Evolutionary conservation across 2,113 vertebrate species (phyloP).

Genomic region (Podiceps cristatus): DNA sequence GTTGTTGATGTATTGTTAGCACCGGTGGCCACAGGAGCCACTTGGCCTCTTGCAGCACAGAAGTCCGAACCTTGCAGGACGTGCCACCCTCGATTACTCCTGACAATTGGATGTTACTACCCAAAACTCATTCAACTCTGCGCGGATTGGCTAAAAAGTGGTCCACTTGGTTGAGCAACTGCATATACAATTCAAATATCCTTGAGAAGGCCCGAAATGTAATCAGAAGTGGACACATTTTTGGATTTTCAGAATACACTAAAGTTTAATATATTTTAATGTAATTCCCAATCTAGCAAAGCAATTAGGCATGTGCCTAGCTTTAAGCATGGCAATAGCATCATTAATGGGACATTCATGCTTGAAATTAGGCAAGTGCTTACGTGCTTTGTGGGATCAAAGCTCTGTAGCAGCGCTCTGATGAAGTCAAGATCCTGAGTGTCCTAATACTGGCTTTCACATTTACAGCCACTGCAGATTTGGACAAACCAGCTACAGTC

Average conservation of each 20-base stretch:
- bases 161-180: background rate
- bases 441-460: slow-evolving; percentile 6
- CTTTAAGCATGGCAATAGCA: background rate
- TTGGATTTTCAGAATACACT: background rate
- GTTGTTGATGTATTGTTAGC: slow-evolving; percentile 77
- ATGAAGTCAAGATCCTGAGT: background rate
- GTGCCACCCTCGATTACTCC: background rate
- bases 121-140: slow-evolving; percentile 45
- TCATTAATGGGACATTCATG: background rate
- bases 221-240: background rate
- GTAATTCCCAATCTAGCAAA: background rate
- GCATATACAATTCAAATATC: background rate
- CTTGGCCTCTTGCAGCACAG: slow-evolving; percentile 40
- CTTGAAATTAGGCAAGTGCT: slow-evolving; percentile 42
- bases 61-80: slow-evolving; percentile 20
- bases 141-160: background rate
- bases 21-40: slow-evolving; percentile 74
- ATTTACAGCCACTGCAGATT: background rate
- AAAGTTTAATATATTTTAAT: background rate
- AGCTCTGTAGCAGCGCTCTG: background rate
- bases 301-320: slow-evolving; percentile 12
- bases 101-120: slow-evolving; percentile 49
- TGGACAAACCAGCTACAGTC: background rate
- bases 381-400: background rate
- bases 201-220: background rate